Evolutionary conservation across 2,113 vertebrate species (phyloP).

Genomic region (Myodes glareolus): DNA sequence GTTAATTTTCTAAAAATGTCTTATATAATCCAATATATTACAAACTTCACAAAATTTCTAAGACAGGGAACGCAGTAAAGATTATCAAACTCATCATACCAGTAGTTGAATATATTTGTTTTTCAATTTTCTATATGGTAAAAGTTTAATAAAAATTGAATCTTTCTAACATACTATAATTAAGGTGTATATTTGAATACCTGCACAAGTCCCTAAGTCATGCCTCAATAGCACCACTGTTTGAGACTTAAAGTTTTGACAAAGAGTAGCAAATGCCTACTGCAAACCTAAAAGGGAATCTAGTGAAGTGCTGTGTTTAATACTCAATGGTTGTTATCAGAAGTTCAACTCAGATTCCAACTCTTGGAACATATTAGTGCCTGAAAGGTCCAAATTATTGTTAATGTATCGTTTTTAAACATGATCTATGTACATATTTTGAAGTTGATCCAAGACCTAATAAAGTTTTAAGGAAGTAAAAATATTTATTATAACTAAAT

Average conservation of each 20-base stretch:
- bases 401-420: neutral
- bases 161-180: slow-evolving; percentile 11
- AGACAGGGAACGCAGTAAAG: slow-evolving; percentile 16
- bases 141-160: slow-evolving; percentile 25
- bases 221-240: neutral
- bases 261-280: slow-evolving; percentile 55
- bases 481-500: slow-evolving; percentile 18
- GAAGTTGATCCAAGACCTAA: neutral
- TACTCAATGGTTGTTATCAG: slow-evolving; percentile 44
- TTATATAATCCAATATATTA: neutral
- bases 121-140: neutral
- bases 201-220: neutral
- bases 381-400: neutral
- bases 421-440: neutral
- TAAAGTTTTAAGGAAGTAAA: neutral
- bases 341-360: slow-evolving; percentile 49
- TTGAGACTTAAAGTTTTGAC: slow-evolving; percentile 69
- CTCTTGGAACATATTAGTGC: neutral
- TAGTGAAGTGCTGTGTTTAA: slow-evolving; percentile 52
- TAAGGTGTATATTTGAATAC: neutral
- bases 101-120: neutral
- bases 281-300: slow-evolving; percentile 61
- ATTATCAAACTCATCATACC: neutral
- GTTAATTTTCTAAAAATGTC: neutral
- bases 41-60: slow-evolving; percentile 29